phyloP scores from a whole-genome alignment of 1,140 invertebrate genomes.

The Aricia agestis region DNA sequence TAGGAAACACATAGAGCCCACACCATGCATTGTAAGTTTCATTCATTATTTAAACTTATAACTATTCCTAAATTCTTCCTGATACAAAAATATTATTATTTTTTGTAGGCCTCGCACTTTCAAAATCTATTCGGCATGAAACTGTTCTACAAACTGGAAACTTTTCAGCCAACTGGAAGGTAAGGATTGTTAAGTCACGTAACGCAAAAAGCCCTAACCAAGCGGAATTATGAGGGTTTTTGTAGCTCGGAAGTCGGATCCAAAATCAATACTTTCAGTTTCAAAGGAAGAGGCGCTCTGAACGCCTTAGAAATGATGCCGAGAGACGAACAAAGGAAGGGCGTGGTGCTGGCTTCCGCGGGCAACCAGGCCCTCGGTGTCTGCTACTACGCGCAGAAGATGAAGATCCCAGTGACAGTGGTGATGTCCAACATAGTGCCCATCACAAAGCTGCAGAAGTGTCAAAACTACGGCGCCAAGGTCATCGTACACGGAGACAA shows the following conservation, averaged over 20 bases:
- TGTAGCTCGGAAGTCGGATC: background rate
- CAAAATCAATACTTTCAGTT: constrained; percentile 48
- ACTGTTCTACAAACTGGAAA: constrained; percentile 56
- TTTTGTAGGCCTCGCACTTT: constrained; percentile 48
- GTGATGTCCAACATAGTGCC: constrained; percentile 86
- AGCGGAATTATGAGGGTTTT: background rate
- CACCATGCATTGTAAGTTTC: constrained; percentile 47
- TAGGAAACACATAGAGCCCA: constrained; percentile 37
- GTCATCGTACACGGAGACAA: constrained; percentile 79
- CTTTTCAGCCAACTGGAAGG: constrained; percentile 51
- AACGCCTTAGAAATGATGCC: constrained; percentile 81
- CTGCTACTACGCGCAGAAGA: constrained; percentile 82
- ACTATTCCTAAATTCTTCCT: background rate
- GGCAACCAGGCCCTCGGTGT: constrained; percentile 82
- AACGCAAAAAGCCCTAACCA: too few relatives aligned
- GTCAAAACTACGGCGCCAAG: constrained; percentile 81
- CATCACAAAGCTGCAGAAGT: constrained; percentile 85
- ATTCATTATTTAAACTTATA: background rate
- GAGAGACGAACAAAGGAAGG: constrained; percentile 79
- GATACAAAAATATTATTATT: constrained; percentile 16
- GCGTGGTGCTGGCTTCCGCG: constrained; percentile 86
- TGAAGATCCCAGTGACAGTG: constrained; percentile 85
- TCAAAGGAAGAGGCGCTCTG: constrained; percentile 88
- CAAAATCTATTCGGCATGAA: constrained; percentile 47
- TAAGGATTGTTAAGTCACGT: constrained; percentile 24